These are phyloP conservation scores for Pelochelys cantorii DNA, from an alignment of 2,797 vertebrate species.

Conservation along the genomic window DNA sequence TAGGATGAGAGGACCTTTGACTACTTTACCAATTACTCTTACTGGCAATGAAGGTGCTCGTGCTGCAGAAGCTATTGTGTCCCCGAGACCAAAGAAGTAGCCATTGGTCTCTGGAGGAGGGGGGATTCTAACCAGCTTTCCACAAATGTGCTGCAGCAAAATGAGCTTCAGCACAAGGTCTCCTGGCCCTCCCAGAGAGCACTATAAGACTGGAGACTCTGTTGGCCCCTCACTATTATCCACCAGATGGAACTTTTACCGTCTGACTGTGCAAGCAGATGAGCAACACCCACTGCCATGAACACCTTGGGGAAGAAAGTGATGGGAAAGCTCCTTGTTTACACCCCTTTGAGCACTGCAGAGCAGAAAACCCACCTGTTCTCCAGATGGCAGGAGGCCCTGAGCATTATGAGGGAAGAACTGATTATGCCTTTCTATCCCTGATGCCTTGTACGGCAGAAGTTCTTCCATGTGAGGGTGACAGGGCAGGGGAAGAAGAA, in stretches of 20 bases:
- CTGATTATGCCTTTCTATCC: neutral
- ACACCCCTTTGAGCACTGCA: neutral
- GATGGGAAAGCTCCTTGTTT: neutral
- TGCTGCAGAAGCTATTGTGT: neutral
- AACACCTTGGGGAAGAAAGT: neutral
- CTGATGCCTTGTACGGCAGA: neutral
- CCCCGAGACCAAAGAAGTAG: neutral
- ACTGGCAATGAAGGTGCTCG: neutral
- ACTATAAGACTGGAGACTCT: neutral
- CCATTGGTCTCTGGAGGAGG: neutral
- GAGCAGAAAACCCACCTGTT: neutral
- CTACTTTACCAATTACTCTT: neutral
- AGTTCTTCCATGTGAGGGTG: neutral
- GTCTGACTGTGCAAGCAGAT: neutral
- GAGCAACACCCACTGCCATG: neutral
- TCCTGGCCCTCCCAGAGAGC: neutral
- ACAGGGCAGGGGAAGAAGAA: neutral
- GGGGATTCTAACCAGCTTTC: neutral
- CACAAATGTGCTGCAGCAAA: neutral
- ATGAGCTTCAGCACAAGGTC: neutral
- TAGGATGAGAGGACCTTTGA: neutral
- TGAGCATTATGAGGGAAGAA: neutral
- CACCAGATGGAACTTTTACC: neutral
- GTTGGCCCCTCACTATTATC: neutral
- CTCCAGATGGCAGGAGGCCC: neutral